Evolutionary conservation across 1,140 invertebrate genomes (phyloP).

Genomic region (Drosophila saltans): DNA sequence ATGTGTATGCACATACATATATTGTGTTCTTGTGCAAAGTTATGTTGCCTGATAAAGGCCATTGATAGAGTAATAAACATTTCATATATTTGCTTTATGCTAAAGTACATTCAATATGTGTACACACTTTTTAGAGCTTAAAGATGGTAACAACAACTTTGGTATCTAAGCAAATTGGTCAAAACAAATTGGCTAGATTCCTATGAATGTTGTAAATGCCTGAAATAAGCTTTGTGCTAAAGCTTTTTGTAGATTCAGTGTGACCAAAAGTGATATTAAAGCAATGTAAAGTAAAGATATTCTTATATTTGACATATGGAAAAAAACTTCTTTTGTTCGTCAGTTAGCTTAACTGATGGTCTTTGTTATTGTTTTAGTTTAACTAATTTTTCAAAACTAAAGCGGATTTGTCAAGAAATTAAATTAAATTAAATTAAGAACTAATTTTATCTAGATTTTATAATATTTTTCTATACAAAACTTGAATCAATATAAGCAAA

Average conservation of each 20-base stretch:
- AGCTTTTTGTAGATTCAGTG: neutral
- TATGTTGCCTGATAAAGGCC: conserved; percentile 70
- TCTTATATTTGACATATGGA: too few species aligned
- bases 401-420: too few species aligned
- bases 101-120: conserved; percentile 28
- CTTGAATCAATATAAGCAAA: too few species aligned
- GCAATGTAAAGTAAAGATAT: neutral
- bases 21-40: conserved; percentile 47
- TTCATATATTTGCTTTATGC: conserved; percentile 37
- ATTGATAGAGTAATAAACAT: conserved; percentile 76
- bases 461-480: too few species aligned
- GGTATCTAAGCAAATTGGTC: conserved; percentile 3
- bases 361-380: too few species aligned
- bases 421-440: too few species aligned
- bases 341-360: too few species aligned
- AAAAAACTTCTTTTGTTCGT: too few species aligned
- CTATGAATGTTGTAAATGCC: neutral
- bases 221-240: neutral
- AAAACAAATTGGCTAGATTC: neutral
- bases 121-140: conserved; percentile 33
- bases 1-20: conserved; percentile 12
- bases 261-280: neutral
- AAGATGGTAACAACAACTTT: neutral
- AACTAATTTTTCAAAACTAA: too few species aligned
- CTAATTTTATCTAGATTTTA: too few species aligned